Evolutionary conservation across 2,888 invertebrate species (phyloP).

Genomic region (Crematogaster levior): DNA sequence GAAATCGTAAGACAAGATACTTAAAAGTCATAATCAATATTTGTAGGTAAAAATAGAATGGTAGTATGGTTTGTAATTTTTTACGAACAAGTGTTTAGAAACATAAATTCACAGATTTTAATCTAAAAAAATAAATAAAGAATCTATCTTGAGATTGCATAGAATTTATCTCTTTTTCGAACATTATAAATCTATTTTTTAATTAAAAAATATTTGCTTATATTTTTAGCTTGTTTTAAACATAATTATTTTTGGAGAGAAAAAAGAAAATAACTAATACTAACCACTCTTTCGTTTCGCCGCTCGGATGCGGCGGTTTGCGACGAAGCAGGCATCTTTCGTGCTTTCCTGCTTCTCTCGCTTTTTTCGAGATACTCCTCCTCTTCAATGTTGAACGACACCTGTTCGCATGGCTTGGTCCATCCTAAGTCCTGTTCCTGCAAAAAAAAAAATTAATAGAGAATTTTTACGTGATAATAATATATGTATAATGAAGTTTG

Average conservation of each 20-base stretch:
- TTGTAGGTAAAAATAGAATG: not conserved
- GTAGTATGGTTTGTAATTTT: not conserved
- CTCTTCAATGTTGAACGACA: conserved; percentile 79
- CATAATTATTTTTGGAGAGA: not conserved
- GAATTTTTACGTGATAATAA: not conserved
- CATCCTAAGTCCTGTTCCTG: conserved; percentile 83
- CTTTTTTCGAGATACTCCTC: conserved; percentile 73
- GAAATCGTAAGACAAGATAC: not conserved
- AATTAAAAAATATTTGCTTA: not conserved
- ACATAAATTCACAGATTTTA: not conserved
- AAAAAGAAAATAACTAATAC: conserved; percentile 51
- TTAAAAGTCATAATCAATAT: not conserved
- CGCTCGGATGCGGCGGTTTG: conserved; percentile 83
- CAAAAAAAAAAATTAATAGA: conserved; percentile 54
- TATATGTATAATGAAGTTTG: not conserved
- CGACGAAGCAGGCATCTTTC: conserved; percentile 83
- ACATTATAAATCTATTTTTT: not conserved
- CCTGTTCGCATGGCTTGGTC: conserved; percentile 78
- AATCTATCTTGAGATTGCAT: not conserved
- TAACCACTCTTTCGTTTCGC: conserved; percentile 83
- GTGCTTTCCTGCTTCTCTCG: conserved; percentile 74
- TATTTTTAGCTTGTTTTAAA: not conserved
- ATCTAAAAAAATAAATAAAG: not conserved
- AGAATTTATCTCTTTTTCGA: not conserved
- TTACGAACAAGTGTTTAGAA: not conserved